Base-by-base conservation (phyloP, 2,888 invertebrate species). In the Tribolium freemani region DNA sequence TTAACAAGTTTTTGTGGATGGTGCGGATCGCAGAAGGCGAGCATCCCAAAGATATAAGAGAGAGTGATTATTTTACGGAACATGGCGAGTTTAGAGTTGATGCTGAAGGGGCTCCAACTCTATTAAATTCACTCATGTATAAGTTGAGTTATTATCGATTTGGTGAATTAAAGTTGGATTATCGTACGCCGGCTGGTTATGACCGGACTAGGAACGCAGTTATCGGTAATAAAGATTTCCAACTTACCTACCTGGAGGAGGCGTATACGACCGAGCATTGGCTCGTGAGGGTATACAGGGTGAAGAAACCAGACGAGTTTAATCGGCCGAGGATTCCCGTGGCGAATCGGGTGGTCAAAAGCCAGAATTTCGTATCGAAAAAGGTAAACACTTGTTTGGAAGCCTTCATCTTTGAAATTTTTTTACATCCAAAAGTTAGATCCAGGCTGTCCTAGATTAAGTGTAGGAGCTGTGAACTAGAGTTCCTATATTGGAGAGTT, bases 1-100 rank as follows among this genome's bases (percentile, higher is more conserved):
- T 99, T 84, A 99, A 99, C 86, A 99, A 99, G 88, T 99, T 99
- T 86, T 90, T 99, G 76, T 99, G 99, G 99, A 99, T 99, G 99
- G 99, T 99, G n/a, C 89, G 99, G 71, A 99, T 99, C 79, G 99
- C 99, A 3, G 99, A 99, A 87, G 99, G 99, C 6, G 99, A 99
- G 87, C 98, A 99, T 88, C 99, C 99, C 0, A 97, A 97, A 85
- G 99, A 99, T 84, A 99, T 99, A 78, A 91, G 96, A 82, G 95
- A 94, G 83, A 87, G 90, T 64, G 97, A 98, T 85, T 98, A 97
- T 85, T 98, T 97, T 86, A 97, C 97, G 0, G 97, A 97, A 82
- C 91, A 96, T 81, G 99, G 99, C 66, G 99, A 99, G 88, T 99
- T 99, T 86, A 90, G 98, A 76, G 95, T 99, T 26, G 99, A 99